Conservation (phyloP, 2,113 vertebrate genomes). For the Lathamus discolor region DNA sequence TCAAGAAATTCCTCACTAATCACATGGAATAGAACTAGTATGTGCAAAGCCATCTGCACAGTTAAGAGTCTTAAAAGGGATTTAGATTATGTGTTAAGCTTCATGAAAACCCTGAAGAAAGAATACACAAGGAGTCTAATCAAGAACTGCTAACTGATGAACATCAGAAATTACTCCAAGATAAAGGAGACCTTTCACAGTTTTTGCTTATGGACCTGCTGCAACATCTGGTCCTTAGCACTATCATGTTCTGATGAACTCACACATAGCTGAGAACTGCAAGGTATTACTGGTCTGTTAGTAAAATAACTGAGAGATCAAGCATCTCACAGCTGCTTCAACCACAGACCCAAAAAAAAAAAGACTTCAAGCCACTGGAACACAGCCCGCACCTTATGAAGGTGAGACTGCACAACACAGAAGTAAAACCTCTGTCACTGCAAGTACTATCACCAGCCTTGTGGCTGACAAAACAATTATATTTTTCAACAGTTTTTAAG, state of each 20-base stretch:
- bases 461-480: neutral
- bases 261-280: fast-evolving
- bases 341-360: neutral
- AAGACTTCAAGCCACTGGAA: neutral
- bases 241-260: neutral
- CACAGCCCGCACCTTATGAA: neutral
- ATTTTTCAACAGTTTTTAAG: neutral
- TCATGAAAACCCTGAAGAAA: neutral
- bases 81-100: conserved; percentile 37
- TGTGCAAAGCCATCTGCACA: conserved; percentile 35
- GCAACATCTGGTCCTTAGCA: neutral
- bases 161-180: neutral
- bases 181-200: neutral
- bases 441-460: neutral
- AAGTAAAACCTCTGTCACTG: neutral
- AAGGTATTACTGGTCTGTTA: neutral
- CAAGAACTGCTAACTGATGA: neutral
- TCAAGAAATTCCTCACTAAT: conserved; percentile 12
- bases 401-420: neutral
- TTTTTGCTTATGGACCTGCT: neutral
- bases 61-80: conserved; percentile 39
- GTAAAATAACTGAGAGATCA: neutral
- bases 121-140: neutral
- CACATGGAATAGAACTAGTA: neutral
- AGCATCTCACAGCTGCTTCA: fast-evolving